Base-by-base conservation (phyloP, 2,888 invertebrate genomes). In the Anthoptus insignis region DNA sequence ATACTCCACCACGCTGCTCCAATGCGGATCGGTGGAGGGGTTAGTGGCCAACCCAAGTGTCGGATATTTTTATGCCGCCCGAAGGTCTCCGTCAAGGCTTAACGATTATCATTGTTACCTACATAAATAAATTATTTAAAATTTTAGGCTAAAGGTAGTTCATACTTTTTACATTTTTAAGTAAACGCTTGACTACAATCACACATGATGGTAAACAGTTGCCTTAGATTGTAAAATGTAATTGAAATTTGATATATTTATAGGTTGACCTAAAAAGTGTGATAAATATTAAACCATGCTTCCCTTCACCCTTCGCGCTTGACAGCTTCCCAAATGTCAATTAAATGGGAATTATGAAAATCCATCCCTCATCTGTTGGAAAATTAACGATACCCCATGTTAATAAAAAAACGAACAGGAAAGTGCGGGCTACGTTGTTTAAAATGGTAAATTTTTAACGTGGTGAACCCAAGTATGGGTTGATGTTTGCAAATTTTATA, bases 311-410 rank as follows among this genome's bases (percentile, higher is more conserved):
- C 9, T 19, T 19, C 4, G 5, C 19, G 47, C 6, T 47, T 47
- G 47, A 24, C 47, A 24, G 47, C 11, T 47, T 24, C 24, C 47
- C 22, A 47, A 47, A 24, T 24, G 47, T 47, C 47, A 47, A 47
- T 47, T 47, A 47, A 24, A 47, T 6, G n/a, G 24, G n/a, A 4
- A 47, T 47, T 47, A 47, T n/a, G n/a, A 59, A 59, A 63, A 58
- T 54, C 58, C 45, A 52, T 61, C 61, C 61, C 54, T 47, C 54
- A 16, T 53, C 64, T 58, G 59, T 65, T 68, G 59, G 65, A 68
- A 68, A 65, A 65, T 68, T 60, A 68, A 68, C 68, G 54, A 29
- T 47, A 59, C 27, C 61, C 63, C 56, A 59, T 50, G 63, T 68
- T 65, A 65, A 63, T 65, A 53, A 53, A 53, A 19, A 53, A 21